A percentile compares a stretch with the other conserved stretches of the same genome.
phyloP scores from a whole-genome alignment of 2,888 invertebrate genomes.

The Parnassius smintheus region DNA sequence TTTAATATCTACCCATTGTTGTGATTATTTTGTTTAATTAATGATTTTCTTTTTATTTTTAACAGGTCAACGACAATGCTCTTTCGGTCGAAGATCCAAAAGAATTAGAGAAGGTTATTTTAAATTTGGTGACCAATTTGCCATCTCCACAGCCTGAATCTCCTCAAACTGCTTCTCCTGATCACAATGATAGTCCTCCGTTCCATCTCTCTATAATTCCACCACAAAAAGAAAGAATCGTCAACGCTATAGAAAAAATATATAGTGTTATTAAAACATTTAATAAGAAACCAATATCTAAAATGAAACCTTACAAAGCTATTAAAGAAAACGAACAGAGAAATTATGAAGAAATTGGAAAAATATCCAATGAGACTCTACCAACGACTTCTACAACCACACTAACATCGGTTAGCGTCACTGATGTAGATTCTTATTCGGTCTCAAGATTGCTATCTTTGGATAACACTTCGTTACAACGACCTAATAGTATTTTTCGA shows the following conservation, averaged over 20 bases:
- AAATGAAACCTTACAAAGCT: neutral
- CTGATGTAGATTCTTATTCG: no score
- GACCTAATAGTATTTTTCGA: no score
- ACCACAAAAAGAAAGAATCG: slow-evolving; percentile 55
- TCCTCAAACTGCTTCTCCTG: neutral
- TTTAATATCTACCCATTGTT: no score
- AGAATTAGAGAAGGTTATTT: slow-evolving; percentile 85
- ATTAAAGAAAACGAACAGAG: neutral
- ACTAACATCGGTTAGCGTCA: no score
- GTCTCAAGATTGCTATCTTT: no score
- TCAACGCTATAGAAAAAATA: slow-evolving; percentile 62
- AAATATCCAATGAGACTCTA: no score
- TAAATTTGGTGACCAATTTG: slow-evolving; percentile 78
- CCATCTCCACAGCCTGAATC: slow-evolving; percentile 45
- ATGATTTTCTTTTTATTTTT: slow-evolving; percentile 2
- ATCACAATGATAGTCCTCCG: slow-evolving; percentile 3
- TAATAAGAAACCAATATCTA: neutral
- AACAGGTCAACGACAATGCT: slow-evolving; percentile 33
- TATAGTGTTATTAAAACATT: slow-evolving; percentile 50
- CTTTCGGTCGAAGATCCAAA: slow-evolving; percentile 84
- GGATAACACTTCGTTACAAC: no score
- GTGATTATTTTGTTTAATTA: no score
- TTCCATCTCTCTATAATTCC: slow-evolving; percentile 54
- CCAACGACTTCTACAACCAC: no score
- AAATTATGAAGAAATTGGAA: neutral